These are phyloP conservation scores for Andrena camellia DNA, from an alignment of 2,888 invertebrate species.

Conservation along the genomic window DNA sequence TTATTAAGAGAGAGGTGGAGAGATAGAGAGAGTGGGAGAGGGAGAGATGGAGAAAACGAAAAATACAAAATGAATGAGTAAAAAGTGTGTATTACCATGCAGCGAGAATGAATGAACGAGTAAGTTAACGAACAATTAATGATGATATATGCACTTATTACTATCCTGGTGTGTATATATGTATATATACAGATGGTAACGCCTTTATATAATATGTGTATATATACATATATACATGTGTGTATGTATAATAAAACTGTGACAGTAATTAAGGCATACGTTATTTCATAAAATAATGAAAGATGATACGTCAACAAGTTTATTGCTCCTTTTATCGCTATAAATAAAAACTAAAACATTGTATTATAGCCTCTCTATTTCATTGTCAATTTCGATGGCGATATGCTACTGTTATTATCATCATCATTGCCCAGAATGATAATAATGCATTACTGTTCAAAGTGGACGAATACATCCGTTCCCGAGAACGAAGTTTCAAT, in stretches of 20 bases:
- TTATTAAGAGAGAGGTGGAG: slow-evolving; percentile 51
- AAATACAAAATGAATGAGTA: slow-evolving; percentile 68
- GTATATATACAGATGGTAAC: slow-evolving; percentile 67
- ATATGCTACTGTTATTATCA: slow-evolving; percentile 40
- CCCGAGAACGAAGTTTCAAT: slow-evolving; percentile 46
- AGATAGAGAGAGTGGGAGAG: not conserved
- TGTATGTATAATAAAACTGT: slow-evolving; percentile 78
- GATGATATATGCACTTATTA: slow-evolving; percentile 81
- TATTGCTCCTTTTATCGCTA: slow-evolving; percentile 81
- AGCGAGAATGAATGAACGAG: slow-evolving; percentile 72
- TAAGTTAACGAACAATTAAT: slow-evolving; percentile 80
- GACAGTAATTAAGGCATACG: slow-evolving; percentile 81
- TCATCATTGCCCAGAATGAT: slow-evolving; percentile 33
- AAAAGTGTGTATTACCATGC: slow-evolving; percentile 67
- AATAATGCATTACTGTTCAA: slow-evolving; percentile 51
- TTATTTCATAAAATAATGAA: slow-evolving; percentile 81
- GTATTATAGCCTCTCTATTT: slow-evolving; percentile 73
- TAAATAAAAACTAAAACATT: slow-evolving; percentile 77
- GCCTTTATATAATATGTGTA: slow-evolving; percentile 66
- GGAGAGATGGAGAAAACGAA: slow-evolving; percentile 23
- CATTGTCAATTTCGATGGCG: slow-evolving; percentile 58
- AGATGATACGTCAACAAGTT: slow-evolving; percentile 75
- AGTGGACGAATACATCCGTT: slow-evolving; percentile 45
- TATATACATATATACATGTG: slow-evolving; percentile 73
- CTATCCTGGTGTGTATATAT: slow-evolving; percentile 76